Evolutionary conservation across 2,797 vertebrate species (phyloP), one percentile per base, ranked within the genome.

Genomic region (Hyperoplus immaculatus): DNA sequence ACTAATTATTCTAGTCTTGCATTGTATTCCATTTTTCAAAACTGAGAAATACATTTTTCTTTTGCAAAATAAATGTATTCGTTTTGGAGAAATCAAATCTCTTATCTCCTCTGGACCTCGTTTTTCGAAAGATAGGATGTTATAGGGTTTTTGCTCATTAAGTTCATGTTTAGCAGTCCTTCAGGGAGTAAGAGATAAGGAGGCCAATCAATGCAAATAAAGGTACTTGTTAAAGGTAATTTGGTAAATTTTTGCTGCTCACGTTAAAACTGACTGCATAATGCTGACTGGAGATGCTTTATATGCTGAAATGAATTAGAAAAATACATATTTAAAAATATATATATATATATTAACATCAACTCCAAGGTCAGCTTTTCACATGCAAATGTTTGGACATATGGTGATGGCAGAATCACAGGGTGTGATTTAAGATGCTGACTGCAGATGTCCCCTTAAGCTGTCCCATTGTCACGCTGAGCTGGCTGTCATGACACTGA

Each of bases 381-480:
- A 39, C 16, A 39, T 63, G 53, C 53, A 49, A 8, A 62, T 43
- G 41, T 38, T 15, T 47, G 51, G 58, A 21, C 90, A 87, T 80
- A 70, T 81, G 82, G 77, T 38, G 68, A 60, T 50, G 65, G 77
- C 64, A 74, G 54, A 54, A 16, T 59, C 50, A 13, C 80, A 60
- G 56, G 53, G 81, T 64, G 75, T 56, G 78, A 38, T 74, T 81
- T 73, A 66, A 73, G 72, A 69, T 78, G 81, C 71, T 77, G 83
- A 83, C 79, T 86, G 82, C 54, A 59, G 67, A 79, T 10, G 36
- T 43, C 72, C 70, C 73, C 81, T 88, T 71, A 61, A 78, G 78
- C 54, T 65, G 75, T 78, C 85, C 77, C 77, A 41, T 77, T 82
- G 85, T 88, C 83, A 87, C 71, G 86, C 90, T 85, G 87, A 77